A percentile compares a stretch with the other conserved stretches of the same genome.
phyloP scores from a whole-genome alignment of 2,113 vertebrate genomes.

The Bufo gargarizans region DNA sequence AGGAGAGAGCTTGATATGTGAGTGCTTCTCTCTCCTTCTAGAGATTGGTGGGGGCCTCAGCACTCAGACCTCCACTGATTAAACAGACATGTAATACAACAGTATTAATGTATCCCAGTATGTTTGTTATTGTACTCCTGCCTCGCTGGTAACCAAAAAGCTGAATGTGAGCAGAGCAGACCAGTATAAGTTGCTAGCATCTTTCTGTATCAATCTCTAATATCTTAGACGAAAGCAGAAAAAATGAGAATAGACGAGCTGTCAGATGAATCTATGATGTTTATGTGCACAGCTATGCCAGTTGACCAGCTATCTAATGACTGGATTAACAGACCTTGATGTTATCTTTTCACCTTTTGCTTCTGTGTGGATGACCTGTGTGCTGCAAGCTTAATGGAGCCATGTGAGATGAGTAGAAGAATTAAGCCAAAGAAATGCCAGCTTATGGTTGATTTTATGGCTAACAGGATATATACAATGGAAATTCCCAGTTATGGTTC shows the following conservation, averaged over 20 bases:
- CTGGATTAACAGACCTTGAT: conserved; percentile 3
- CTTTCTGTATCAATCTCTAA: not conserved
- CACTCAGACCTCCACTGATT: no score
- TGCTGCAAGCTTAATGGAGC: not conserved
- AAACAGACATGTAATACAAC: no score
- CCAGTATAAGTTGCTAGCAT: not conserved
- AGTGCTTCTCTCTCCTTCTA: no score
- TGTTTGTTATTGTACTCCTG: not conserved
- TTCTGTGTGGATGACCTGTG: not conserved
- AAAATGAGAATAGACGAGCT: not conserved
- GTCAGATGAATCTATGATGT: not conserved
- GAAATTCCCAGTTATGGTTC: not conserved
- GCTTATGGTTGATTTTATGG: not conserved
- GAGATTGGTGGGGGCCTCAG: no score
- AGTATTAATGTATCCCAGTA: not conserved
- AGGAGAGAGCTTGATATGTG: no score
- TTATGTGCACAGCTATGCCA: not conserved
- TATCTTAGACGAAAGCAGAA: not conserved
- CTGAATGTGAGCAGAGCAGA: not conserved
- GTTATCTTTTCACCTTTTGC: not conserved
- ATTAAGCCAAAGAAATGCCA: not conserved
- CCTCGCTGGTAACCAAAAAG: not conserved
- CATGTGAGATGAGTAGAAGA: not conserved
- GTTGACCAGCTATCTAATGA: not conserved
- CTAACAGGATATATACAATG: not conserved